A percentile compares a stretch with the other conserved stretches of the same genome.
phyloP scores from a whole-genome alignment of 1,140 invertebrate species.

The Stenopsyche tienmushanensis region DNA sequence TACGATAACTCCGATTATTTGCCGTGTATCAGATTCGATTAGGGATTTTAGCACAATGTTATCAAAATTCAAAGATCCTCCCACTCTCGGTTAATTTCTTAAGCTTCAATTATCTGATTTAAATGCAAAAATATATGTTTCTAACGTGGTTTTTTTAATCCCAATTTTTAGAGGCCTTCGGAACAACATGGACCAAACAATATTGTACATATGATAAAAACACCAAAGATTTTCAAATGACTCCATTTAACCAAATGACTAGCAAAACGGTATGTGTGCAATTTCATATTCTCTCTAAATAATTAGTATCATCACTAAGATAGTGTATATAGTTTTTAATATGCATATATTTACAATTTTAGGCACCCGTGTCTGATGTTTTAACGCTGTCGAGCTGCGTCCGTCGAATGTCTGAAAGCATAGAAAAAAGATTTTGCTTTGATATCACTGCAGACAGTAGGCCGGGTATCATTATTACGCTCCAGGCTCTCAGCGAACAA shows the following conservation, averaged over 20 bases:
- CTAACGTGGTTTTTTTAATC: too few species aligned
- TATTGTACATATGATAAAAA: conserved; percentile 95
- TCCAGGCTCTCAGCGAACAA: conserved; percentile 89
- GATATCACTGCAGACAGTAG: conserved; percentile 83
- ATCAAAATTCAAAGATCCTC: too few species aligned
- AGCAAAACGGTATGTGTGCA: conserved; percentile 77
- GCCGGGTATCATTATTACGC: conserved; percentile 73
- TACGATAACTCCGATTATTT: too few species aligned
- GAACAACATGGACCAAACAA: conserved; percentile 95
- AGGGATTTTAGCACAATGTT: too few species aligned
- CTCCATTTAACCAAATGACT: conserved; percentile 92
- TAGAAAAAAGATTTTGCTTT: conserved; percentile 94
- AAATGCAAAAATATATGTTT: too few species aligned
- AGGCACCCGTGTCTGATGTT: conserved; percentile 58
- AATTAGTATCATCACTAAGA: background rate
- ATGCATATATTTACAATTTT: conserved; percentile 29
- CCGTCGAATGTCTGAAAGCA: conserved; percentile 82
- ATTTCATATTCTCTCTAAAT: conserved; percentile 6
- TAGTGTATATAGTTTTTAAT: conserved; percentile 9
- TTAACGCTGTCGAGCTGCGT: conserved; percentile 76
- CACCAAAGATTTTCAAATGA: conserved; percentile 86
- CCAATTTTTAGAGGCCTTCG: conserved; percentile 97
- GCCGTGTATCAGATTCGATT: too few species aligned
- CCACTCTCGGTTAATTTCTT: too few species aligned
- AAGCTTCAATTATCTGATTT: too few species aligned